Base-by-base conservation (phyloP, 1,140 invertebrate species). In the Hydropsyche tenuis region DNA sequence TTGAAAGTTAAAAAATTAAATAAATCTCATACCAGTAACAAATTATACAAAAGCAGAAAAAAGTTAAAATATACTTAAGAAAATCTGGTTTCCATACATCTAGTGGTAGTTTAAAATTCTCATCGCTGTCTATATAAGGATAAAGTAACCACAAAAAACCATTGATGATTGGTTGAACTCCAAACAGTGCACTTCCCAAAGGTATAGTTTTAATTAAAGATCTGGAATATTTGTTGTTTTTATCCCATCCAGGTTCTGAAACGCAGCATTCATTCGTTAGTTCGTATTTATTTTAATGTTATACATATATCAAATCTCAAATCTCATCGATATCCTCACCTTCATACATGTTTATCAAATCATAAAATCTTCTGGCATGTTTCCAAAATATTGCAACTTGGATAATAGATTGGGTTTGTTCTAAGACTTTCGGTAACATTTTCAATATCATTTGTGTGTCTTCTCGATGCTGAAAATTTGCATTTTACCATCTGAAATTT, bases 201-300 rank as follows among this genome's bases (percentile, higher is more conserved):
- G 72, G 72, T 1, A 76, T 53, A 9, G 60, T 56, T 60, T 46
- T 60, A 0, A 73, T 23, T 1, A 76, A 68, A 30, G 66, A 65
- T n/a, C 12, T 11, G 6, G 68, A 42, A 42, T 30, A 48, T 11
- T 12, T 9, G 37, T 73, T 72, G 12, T 14, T 48, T 9, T 23
- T 30, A 12, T 65, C 56, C 75, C 75, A 76, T 18, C 22, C 27
- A 6, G 42, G 62, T 14, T 46, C 74, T 75, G 27, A 73, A 73
- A 11, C 25, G 56, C 1, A 23, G 1, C 22, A 20, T 25, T 7
- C 18, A 60, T 25, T 20, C 51, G 22, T 11, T 56, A 51, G n/a
- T 16, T 4, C 4, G 16, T 51, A 51, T 51, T 51, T 51, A 11
- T 11, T 6, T 16, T 16, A 51, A 11, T 51, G 7, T 11, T 51